phyloP scores from a whole-genome alignment of 2,888 invertebrate species.

The Allolobophora icterica region DNA sequence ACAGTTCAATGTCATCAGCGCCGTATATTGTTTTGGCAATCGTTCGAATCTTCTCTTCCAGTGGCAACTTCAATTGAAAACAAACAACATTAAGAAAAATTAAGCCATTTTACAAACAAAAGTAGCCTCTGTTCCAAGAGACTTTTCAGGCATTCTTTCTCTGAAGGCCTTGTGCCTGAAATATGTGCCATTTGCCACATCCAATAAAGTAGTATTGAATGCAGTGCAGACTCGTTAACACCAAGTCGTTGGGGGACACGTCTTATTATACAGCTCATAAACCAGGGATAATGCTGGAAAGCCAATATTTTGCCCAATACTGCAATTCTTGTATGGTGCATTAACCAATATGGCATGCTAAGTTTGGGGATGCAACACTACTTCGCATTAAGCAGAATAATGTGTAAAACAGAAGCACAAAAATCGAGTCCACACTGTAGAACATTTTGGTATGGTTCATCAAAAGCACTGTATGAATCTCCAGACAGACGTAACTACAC shows the following conservation, averaged over 20 bases:
- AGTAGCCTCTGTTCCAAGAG: not conserved
- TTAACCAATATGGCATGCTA: too few species aligned
- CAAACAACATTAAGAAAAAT: constrained; percentile 12
- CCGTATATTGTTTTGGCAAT: constrained; percentile 96
- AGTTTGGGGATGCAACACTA: too few species aligned
- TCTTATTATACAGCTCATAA: too few species aligned
- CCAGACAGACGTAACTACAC: not conserved
- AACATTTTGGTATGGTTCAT: not conserved
- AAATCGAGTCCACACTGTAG: too few species aligned
- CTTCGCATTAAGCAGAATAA: too few species aligned
- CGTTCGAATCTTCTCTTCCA: constrained; percentile 84
- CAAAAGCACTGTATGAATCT: not conserved
- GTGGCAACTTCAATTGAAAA: constrained; percentile 68
- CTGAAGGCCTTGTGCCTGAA: too few species aligned
- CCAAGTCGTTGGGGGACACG: too few species aligned
- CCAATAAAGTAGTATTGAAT: not conserved
- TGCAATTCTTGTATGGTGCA: too few species aligned
- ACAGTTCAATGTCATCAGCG: constrained; percentile 82
- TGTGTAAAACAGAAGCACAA: too few species aligned
- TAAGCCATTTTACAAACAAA: not conserved
- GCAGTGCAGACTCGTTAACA: too few species aligned
- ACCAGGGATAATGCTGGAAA: too few species aligned
- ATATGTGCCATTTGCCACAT: not conserved
- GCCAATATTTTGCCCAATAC: too few species aligned
- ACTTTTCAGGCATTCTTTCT: not conserved